Percentiles rank a stretch among this genome's conserved stretches.
These are phyloP conservation scores for Arremon aurantiirostris DNA, from an alignment of 2,797 vertebrate species.

Conservation along the genomic window DNA sequence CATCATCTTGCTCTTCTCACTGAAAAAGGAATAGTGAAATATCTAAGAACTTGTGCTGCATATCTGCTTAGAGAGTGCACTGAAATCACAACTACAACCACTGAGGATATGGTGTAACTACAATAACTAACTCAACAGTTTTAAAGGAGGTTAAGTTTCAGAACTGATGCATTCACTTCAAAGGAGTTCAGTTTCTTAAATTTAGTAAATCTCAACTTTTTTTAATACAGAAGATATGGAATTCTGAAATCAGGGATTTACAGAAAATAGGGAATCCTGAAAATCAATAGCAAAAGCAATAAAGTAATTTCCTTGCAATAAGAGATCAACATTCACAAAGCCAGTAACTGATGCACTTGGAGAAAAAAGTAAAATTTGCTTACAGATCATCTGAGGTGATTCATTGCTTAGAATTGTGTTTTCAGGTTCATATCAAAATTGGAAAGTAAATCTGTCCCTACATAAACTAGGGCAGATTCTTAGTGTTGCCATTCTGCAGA, in stretches of 20 bases:
- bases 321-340: neutral
- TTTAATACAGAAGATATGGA: neutral
- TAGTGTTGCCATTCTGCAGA: neutral
- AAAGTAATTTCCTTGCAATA: neutral
- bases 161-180: neutral
- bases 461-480: neutral
- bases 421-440: neutral
- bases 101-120: neutral
- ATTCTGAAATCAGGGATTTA: neutral
- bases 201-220: neutral
- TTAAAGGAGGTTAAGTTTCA: neutral
- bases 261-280: neutral
- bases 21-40: neutral
- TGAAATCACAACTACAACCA: neutral
- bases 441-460: neutral
- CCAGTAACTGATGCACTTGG: neutral
- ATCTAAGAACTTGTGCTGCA: neutral
- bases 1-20: neutral
- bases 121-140: neutral
- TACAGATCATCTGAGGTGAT: neutral
- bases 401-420: neutral
- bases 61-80: neutral
- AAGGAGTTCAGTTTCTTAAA: neutral
- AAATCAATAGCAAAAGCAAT: neutral
- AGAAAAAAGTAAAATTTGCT: neutral